Percentiles rank a stretch among this genome's conserved stretches.
Conservation (phyloP, 2,888 invertebrate genomes). For the Creontiades dilutus region DNA sequence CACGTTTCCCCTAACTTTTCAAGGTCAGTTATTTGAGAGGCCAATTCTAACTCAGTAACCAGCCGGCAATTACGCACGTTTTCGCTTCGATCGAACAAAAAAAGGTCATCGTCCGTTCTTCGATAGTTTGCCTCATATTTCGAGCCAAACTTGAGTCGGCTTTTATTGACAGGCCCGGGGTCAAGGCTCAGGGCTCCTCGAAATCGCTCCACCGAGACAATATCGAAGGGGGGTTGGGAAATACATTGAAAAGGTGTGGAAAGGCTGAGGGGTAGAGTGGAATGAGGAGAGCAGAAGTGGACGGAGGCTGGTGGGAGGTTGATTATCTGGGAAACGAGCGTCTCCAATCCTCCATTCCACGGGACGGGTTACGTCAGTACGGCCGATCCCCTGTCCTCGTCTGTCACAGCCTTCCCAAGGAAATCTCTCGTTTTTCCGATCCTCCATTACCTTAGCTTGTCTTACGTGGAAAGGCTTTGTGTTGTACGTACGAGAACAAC, state of each 20-base stretch:
- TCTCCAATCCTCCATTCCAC: slow-evolving; percentile 68
- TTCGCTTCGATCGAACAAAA: no score
- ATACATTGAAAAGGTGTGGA: slow-evolving; percentile 60
- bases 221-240: slow-evolving; percentile 42
- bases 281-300: slow-evolving; percentile 20
- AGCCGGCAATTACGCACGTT: no score
- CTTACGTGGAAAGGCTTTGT: neutral
- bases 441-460: neutral
- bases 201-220: neutral
- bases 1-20: no score
- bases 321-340: slow-evolving; percentile 72
- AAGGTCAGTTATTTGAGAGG: no score
- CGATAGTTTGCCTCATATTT: no score
- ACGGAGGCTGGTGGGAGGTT: slow-evolving; percentile 44
- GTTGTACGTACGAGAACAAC: no score
- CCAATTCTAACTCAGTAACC: no score
- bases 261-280: slow-evolving; percentile 21
- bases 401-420: neutral
- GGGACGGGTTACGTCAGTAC: slow-evolving; percentile 62
- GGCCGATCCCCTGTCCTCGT: slow-evolving; percentile 48
- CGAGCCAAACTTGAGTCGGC: no score
- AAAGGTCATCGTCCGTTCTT: no score
- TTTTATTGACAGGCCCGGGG: neutral
- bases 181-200: neutral
- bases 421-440: slow-evolving; percentile 16